Percentiles rank a stretch among this genome's conserved stretches.
Evolutionary conservation across 2,888 invertebrate genomes (phyloP).

Genomic region (Scelioninae gen. 1): DNA sequence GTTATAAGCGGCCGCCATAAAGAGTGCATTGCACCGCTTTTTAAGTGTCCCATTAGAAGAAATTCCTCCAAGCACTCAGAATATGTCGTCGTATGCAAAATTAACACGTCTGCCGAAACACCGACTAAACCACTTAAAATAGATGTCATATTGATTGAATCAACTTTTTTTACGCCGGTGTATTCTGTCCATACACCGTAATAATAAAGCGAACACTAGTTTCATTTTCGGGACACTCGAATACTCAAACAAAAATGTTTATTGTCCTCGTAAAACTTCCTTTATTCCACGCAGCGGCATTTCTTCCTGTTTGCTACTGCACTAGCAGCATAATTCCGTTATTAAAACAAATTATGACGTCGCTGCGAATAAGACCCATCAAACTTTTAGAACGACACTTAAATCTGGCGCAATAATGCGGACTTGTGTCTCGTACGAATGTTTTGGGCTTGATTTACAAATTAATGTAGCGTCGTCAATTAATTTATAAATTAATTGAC

Average conservation of each 20-base stretch:
- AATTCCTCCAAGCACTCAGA: background rate
- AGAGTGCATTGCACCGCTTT: constrained; percentile 26
- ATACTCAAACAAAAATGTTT: constrained; percentile 22
- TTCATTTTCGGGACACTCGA: constrained; percentile 6
- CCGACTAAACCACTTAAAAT: background rate
- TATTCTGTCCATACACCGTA: background rate
- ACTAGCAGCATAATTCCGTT: constrained; percentile 25
- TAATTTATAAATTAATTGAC: no score
- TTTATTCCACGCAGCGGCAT: background rate
- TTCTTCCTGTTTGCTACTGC: constrained; percentile 7
- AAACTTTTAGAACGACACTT: constrained; percentile 14
- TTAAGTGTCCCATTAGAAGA: constrained; percentile 62
- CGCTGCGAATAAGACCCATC: constrained; percentile 30
- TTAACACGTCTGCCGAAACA: constrained; percentile 7
- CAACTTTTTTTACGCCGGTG: constrained; percentile 25
- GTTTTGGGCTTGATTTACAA: constrained; percentile 16
- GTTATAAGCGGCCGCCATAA: background rate
- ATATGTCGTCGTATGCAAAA: background rate
- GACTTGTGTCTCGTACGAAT: background rate
- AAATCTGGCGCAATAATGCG: constrained; percentile 3
- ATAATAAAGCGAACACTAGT: constrained; percentile 27
- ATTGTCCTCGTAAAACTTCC: constrained; percentile 22
- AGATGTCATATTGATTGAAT: constrained; percentile 19
- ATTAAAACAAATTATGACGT: constrained; percentile 41
- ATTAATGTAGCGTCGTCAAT: constrained; percentile 14